phyloP scores from a whole-genome alignment of 2,113 vertebrate genomes.

The Tenrec ecaudatus region DNA sequence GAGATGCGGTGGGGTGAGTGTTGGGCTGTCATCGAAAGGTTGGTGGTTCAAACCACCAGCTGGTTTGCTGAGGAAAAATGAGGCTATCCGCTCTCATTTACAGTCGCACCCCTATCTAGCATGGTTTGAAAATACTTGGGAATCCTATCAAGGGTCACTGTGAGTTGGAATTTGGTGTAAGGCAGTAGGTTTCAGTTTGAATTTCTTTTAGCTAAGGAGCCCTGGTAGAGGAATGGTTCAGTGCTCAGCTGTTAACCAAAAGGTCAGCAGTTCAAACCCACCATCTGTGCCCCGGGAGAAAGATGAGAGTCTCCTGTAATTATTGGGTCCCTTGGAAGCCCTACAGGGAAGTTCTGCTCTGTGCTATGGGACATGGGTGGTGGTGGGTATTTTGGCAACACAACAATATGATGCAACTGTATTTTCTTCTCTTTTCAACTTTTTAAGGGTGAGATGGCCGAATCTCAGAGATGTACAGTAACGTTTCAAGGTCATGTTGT shows the following conservation, averaged over 20 bases:
- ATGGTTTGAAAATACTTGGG: too few relatives aligned
- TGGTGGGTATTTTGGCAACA: background rate
- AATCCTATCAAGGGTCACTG: too few relatives aligned
- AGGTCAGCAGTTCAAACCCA: background rate
- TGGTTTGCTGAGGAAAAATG: too few relatives aligned
- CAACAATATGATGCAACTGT: background rate
- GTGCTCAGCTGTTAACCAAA: too few relatives aligned
- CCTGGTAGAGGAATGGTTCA: background rate
- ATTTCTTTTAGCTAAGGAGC: constrained; percentile 25
- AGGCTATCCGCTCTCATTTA: too few relatives aligned
- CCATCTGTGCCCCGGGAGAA: background rate
- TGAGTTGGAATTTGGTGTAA: too few relatives aligned
- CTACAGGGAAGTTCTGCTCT: background rate
- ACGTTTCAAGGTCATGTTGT: background rate
- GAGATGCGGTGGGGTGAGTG: background rate
- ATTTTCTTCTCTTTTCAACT: background rate
- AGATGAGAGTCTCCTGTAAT: background rate
- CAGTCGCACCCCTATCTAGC: too few relatives aligned
- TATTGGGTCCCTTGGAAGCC: background rate
- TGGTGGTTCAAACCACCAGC: too few relatives aligned
- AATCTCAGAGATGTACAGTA: background rate
- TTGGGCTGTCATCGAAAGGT: too few relatives aligned
- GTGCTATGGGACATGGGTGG: background rate
- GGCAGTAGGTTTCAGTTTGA: too few relatives aligned
- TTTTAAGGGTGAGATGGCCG: background rate